phyloP scores from a whole-genome alignment of 1,140 invertebrate species.

The Platorchestia sp. region DNA sequence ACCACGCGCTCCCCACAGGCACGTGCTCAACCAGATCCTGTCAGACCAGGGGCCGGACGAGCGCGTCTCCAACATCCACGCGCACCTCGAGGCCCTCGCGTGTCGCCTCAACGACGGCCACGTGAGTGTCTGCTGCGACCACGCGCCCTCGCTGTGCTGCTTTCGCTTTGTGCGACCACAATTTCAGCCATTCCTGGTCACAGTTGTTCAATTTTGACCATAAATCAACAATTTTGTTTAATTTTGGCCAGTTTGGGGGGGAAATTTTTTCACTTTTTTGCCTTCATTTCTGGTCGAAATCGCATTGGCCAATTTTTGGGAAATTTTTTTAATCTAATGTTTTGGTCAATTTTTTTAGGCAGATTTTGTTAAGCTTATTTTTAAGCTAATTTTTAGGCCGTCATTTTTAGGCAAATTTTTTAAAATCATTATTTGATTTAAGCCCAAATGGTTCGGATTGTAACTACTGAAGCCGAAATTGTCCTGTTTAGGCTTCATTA shows the following conservation, averaged over 20 bases:
- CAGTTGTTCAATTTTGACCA: background rate
- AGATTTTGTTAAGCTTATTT: too few relatives aligned
- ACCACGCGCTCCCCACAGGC: slow-evolving; percentile 71
- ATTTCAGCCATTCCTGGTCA: background rate
- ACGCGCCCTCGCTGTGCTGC: background rate
- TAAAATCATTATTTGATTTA: too few relatives aligned
- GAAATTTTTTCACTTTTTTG: background rate
- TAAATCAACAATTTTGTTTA: background rate
- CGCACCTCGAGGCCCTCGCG: slow-evolving; percentile 76
- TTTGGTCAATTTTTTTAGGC: too few relatives aligned
- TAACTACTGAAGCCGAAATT: too few relatives aligned
- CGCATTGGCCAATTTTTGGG: background rate
- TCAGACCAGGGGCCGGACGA: slow-evolving; percentile 84
- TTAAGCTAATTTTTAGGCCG: too few relatives aligned
- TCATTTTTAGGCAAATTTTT: too few relatives aligned
- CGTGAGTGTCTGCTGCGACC: background rate
- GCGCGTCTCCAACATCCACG: slow-evolving; percentile 87
- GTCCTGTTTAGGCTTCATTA: too few relatives aligned
- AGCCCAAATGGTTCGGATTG: too few relatives aligned
- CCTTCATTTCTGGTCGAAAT: background rate
- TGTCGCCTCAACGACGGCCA: slow-evolving; percentile 76
- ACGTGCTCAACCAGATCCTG: slow-evolving; percentile 86
- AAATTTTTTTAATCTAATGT: too few relatives aligned
- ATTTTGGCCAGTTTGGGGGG: background rate
- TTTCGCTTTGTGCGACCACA: background rate